Base-by-base conservation (phyloP, 2,797 vertebrate genomes). In the Lacerta agilis region DNA sequence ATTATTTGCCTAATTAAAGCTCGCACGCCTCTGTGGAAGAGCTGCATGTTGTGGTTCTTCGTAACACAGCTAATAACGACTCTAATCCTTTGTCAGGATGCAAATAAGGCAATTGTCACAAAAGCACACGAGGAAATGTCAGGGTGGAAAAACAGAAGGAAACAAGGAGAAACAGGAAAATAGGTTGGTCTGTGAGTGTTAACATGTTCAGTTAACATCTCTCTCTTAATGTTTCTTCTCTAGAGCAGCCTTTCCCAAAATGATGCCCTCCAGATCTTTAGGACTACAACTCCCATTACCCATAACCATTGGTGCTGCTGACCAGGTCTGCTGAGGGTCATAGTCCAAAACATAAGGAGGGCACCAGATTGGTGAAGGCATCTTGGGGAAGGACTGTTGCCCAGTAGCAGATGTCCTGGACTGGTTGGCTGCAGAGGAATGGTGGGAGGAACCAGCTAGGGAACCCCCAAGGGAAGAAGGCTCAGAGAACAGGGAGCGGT, bases 1-100 rank as follows among this genome's bases (percentile, higher is more conserved):
- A 55, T 79, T 79, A 18, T 79, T 55, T n/a, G 45, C 77, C 77
- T 55, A 79, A 79, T 79, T 79, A 79, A 49, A 79, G 77, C 29
- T n/a, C n/a, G 45, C 5, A 4, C 27, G 1, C 10, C 17, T 64
- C 77, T 79, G 77, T 79, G 77, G 49, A 79, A 43, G 10, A 17
- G 25, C n/a, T 78, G 43, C 45, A 55, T 79, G 27, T 79, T 78
- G 76, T 15, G 25, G 11, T 45, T 49, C 41, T n/a, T n/a, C 2
- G 43, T 79, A 79, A 79, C 15, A 8, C 43, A 49, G 77, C 43
- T 55, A 29, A 79, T 79, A 13, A 78, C 5, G 1, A 55, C 43
- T 55, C 29, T 8, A 49, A 49, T 55, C 45, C 77, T 79, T 79
- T 79, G 77, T 79, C 29, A 49, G 29, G 49, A 55, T 55, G 49